Percentiles rank a stretch among this genome's conserved stretches.
Evolutionary conservation across 2,113 vertebrate genomes (phyloP).

Genomic region (Pipra filicauda): DNA sequence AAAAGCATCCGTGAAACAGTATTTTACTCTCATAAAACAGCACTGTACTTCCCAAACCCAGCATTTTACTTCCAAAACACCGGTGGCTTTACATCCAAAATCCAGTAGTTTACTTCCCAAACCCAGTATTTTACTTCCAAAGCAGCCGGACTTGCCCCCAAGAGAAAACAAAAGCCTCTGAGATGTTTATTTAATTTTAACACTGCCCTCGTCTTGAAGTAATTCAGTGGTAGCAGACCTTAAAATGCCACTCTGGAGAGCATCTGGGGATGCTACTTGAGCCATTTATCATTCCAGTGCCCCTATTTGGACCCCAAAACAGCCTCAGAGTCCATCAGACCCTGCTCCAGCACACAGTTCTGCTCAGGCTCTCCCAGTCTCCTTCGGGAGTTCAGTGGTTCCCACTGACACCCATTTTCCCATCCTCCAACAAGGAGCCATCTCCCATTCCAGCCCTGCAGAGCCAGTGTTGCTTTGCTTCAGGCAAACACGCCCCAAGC

Average conservation of each 20-base stretch:
- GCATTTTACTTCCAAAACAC: not conserved
- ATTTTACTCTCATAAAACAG: not conserved
- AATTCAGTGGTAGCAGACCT: not conserved
- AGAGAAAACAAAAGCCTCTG: not conserved
- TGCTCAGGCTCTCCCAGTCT: not conserved
- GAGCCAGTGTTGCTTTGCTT: fast-evolving
- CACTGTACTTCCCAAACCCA: not conserved
- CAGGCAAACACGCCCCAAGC: not conserved
- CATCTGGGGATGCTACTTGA: not conserved
- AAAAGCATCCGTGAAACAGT: not conserved
- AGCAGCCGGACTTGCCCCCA: not conserved
- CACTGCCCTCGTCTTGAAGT: not conserved
- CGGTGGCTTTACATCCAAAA: too few relatives aligned
- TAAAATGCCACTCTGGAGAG: not conserved
- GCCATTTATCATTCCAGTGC: not conserved
- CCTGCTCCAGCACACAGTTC: not conserved
- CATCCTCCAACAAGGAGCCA: not conserved
- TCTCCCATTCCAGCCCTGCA: not conserved
- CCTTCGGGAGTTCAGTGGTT: not conserved
- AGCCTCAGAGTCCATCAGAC: not conserved
- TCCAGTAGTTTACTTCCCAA: not conserved
- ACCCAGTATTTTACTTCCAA: not conserved
- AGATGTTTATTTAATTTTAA: not conserved
- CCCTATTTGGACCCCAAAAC: not conserved
- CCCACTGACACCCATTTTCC: not conserved